These are phyloP conservation scores for Drosophila subobscura DNA, from an alignment of 1,140 invertebrate genomes.

Conservation along the genomic window DNA sequence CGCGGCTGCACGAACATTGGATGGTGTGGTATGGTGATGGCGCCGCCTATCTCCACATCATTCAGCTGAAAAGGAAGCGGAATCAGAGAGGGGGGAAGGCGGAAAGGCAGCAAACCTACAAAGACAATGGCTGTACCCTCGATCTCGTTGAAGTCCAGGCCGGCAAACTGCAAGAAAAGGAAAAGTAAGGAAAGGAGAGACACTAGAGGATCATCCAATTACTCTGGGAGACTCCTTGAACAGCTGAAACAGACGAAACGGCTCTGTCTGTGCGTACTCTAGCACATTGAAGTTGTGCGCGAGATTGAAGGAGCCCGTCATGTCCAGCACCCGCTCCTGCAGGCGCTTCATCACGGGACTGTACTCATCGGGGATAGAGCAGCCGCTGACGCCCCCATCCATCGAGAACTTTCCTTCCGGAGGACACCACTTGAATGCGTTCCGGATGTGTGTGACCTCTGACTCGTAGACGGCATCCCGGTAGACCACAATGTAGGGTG, in stretches of 20 bases:
- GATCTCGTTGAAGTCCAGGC: slow-evolving; percentile 1
- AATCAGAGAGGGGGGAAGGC: background rate
- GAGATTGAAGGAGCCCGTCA: slow-evolving; percentile 17
- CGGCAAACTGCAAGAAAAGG: slow-evolving; percentile 15
- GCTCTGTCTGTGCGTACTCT: slow-evolving; percentile 13
- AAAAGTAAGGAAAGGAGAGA: background rate
- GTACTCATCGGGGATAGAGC: slow-evolving; percentile 26
- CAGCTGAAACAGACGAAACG: slow-evolving; percentile 12
- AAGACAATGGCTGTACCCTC: slow-evolving; percentile 43
- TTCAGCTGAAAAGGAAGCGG: slow-evolving; percentile 23
- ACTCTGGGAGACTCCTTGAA: slow-evolving; percentile 10
- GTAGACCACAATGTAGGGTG: slow-evolving; percentile 93
- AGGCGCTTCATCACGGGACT: slow-evolving; percentile 18
- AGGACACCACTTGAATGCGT: slow-evolving; percentile 47
- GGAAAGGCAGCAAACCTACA: slow-evolving; percentile 17
- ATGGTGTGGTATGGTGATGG: slow-evolving; percentile 9
- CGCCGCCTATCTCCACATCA: slow-evolving; percentile 40
- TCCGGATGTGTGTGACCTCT: slow-evolving; percentile 94
- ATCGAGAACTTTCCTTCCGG: background rate
- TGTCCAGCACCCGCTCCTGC: slow-evolving; percentile 20
- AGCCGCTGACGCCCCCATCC: slow-evolving; percentile 18
- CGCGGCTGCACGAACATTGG: slow-evolving; percentile 13
- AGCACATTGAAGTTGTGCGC: slow-evolving; percentile 17
- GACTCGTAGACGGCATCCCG: slow-evolving; percentile 93
- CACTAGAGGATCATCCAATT: background rate